Conservation (phyloP, 2,113 vertebrate genomes). For the Rhynchopsitta pachyrhyncha region DNA sequence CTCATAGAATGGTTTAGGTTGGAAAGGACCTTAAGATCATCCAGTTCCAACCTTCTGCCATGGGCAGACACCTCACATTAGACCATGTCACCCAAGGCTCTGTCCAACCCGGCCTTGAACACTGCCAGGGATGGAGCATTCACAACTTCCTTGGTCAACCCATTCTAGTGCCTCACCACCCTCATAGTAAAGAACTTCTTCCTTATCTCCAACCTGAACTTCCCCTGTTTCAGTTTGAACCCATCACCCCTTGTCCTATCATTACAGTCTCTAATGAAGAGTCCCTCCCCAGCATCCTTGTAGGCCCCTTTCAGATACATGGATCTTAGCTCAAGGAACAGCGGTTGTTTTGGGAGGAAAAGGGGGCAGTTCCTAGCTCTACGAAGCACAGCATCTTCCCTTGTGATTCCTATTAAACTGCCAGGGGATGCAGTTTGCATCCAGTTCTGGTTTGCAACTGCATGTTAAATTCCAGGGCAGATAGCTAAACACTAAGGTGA, state of each 20-base stretch:
- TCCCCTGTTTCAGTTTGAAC: neutral
- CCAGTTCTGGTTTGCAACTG: fast-evolving
- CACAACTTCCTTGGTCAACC: too few species aligned
- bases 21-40: neutral
- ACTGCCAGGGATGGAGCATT: too few species aligned
- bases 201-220: too few species aligned
- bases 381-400: neutral
- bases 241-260: neutral
- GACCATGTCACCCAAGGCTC: neutral
- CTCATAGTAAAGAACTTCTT: too few species aligned
- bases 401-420: neutral
- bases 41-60: neutral
- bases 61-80: neutral
- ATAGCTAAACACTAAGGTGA: neutral
- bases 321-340: neutral
- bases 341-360: neutral
- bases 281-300: neutral
- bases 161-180: too few species aligned
- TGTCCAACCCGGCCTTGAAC: too few species aligned
- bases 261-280: neutral
- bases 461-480: neutral
- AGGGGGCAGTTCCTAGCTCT: neutral
- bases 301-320: neutral
- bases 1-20: neutral
- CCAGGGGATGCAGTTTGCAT: neutral